Evolutionary conservation across 2,797 vertebrate genomes (phyloP), one percentile per base, ranked within the genome.

Genomic region (Holocentrus rufus): DNA sequence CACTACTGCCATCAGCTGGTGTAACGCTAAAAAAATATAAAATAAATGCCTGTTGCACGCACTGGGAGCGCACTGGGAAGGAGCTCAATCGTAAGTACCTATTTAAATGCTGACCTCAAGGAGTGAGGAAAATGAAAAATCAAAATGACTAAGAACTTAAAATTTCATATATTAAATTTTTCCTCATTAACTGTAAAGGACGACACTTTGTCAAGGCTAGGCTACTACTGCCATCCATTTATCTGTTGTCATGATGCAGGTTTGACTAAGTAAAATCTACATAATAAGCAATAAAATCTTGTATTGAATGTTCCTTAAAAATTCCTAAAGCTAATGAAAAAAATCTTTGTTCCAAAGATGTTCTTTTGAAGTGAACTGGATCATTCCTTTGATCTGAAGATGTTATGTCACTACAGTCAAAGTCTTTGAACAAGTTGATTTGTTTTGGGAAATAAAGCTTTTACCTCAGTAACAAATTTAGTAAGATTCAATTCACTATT

Each of bases 151-250:
- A 70, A 65, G 71, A 59, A 83, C 82, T 81, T 81, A 74, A 79
- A 71, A 80, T 83, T 72, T 74, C 75, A 65, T 69, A 80, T 77
- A 46, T 84, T 65, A 85, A 82, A 68, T 70, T 67, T 72, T 79
- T 74, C 72, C 72, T 87, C 64, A 72, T 76, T 84, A 84, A 80
- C 85, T 79, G 81, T 80, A 82, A 81, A 84, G 81, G 76, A 87
- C 85, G 81, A 89, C 81, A 87, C 85, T 86, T 84, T 81, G 53
- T 15, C 85, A 67, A 74, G 78, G 76, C 83, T 74, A 86, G 82
- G 77, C 74, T 74, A 80, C 59, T 72, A 50, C 65, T 76, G 60
- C 75, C 59, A 65, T 54, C 71, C 63, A 50, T 64, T 69, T 57
- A 15, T 47, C 44, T 15, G 44, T 47, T 39, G 36, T 20, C 20